These are phyloP conservation scores for Trichacis sp. DNA, from an alignment of 2,888 invertebrate genomes.

Conservation along the genomic window DNA sequence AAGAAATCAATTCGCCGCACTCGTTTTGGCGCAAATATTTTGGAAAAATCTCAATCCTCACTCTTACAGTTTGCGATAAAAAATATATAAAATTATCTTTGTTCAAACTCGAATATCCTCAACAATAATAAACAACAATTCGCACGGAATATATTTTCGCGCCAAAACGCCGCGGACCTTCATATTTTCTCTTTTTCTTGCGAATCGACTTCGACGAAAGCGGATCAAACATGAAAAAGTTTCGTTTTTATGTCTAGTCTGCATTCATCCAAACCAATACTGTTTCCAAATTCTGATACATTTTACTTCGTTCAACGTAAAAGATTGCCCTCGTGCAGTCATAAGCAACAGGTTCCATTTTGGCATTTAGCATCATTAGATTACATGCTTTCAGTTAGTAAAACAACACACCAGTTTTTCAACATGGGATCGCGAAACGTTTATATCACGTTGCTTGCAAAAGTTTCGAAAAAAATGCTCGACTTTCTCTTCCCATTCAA, in stretches of 20 bases:
- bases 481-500: too few species aligned
- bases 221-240: too few species aligned
- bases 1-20: not conserved
- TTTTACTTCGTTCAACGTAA: not conserved
- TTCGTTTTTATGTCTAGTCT: too few species aligned
- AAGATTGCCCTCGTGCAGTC: not conserved
- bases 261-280: too few species aligned
- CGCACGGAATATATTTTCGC: not conserved
- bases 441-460: not conserved
- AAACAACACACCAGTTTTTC: conserved; percentile 5
- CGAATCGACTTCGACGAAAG: too few species aligned
- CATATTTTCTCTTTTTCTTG: too few species aligned
- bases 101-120: conserved; percentile 2
- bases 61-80: not conserved
- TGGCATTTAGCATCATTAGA: conserved; percentile 5
- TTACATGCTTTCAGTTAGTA: conserved; percentile 6
- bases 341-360: not conserved
- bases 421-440: too few species aligned
- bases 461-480: too few species aligned
- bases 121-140: conserved; percentile 3
- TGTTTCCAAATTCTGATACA: too few species aligned
- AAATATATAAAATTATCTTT: conserved; percentile 4
- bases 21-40: not conserved
- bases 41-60: not conserved
- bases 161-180: not conserved